Percentiles rank a stretch among this genome's conserved stretches.
These are phyloP conservation scores for Philereme transversata DNA, from an alignment of 2,888 invertebrate species.

Conservation along the genomic window DNA sequence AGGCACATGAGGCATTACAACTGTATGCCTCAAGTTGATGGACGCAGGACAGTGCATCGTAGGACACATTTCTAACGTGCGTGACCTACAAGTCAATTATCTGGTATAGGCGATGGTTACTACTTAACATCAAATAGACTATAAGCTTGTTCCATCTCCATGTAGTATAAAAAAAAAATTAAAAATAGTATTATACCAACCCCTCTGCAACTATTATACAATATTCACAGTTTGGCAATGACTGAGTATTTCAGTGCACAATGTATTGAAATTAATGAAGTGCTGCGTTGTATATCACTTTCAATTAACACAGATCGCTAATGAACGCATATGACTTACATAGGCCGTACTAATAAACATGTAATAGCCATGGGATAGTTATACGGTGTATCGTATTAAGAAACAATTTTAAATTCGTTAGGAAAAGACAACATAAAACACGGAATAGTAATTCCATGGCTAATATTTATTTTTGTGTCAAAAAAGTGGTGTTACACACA, in stretches of 20 bases:
- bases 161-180: too few species aligned
- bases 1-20: too few species aligned
- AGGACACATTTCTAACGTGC: too few species aligned
- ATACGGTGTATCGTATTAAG: neutral
- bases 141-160: too few species aligned
- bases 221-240: constrained; percentile 46
- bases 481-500: constrained; percentile 23
- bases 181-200: too few species aligned
- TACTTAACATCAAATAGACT: too few species aligned
- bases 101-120: too few species aligned
- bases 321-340: constrained; percentile 11
- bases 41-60: too few species aligned
- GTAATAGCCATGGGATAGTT: neutral
- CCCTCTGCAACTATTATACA: constrained; percentile 45
- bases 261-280: constrained; percentile 20
- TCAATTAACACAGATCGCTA: constrained; percentile 3
- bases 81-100: too few species aligned
- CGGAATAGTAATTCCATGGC: neutral
- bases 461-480: neutral
- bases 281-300: constrained; percentile 4
- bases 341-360: neutral
- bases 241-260: constrained; percentile 28
- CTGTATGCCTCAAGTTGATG: too few species aligned
- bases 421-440: neutral
- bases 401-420: neutral